Evolutionary conservation across 2,797 vertebrate species (phyloP).

Genomic region (Calcarius lapponicus): DNA sequence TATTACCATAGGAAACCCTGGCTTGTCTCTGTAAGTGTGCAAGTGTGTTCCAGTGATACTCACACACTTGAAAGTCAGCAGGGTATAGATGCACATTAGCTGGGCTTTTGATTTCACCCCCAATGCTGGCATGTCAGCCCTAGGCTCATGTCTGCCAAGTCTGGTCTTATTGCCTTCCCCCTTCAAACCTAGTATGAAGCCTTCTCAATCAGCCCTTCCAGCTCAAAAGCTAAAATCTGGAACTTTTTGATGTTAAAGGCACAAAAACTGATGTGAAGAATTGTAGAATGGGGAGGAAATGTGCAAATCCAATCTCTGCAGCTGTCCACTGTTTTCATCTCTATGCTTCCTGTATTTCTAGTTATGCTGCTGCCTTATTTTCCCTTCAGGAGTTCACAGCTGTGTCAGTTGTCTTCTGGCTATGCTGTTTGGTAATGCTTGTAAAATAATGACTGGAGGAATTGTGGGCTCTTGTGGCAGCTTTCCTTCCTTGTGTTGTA

Average conservation of each 20-base stretch:
- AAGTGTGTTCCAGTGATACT: not conserved
- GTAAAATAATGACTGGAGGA: not conserved
- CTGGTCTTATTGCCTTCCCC: not conserved
- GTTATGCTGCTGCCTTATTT: not conserved
- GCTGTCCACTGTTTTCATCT: not conserved
- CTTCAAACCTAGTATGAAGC: not conserved
- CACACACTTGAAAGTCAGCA: not conserved
- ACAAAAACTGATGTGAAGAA: not conserved
- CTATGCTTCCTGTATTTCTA: not conserved
- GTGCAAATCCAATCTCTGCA: not conserved
- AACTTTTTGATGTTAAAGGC: not conserved
- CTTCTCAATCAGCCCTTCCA: not conserved
- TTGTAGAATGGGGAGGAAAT: not conserved
- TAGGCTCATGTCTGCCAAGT: not conserved
- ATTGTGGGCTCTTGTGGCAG: not conserved
- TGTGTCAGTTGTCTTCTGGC: not conserved
- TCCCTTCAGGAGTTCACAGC: not conserved
- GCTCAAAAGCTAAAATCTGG: not conserved
- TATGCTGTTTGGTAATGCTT: not conserved
- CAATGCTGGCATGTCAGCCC: not conserved
- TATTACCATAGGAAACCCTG: not conserved
- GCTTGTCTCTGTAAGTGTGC: not conserved
- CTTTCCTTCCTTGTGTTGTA: slow-evolving; percentile 51
- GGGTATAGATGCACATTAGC: not conserved
- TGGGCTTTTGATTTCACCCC: not conserved